These are phyloP conservation scores for Grallaria varia DNA, from an alignment of 2,113 vertebrate species.

Conservation along the genomic window DNA sequence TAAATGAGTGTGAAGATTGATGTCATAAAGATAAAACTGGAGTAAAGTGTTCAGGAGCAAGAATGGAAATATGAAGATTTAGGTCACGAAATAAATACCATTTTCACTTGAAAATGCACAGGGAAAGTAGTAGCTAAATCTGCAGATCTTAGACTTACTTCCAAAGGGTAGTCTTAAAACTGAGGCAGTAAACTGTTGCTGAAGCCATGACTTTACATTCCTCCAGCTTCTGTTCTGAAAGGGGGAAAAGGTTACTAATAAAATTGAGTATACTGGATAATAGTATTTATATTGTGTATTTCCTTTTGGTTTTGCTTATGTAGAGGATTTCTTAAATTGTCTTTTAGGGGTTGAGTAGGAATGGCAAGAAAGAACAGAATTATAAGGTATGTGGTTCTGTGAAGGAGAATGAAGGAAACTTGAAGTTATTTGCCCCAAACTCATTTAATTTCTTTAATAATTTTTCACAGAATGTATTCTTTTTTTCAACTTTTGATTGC, in stretches of 20 bases:
- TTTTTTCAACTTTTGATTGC: neutral
- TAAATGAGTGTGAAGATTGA: neutral
- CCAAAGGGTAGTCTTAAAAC: neutral
- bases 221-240: neutral
- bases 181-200: neutral
- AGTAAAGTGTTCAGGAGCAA: neutral
- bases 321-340: neutral
- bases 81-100: neutral
- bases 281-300: neutral
- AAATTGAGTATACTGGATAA: neutral
- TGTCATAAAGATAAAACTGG: neutral
- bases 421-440: neutral
- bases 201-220: neutral
- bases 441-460: neutral
- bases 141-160: neutral
- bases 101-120: neutral
- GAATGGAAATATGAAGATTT: neutral
- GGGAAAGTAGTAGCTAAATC: neutral
- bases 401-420: neutral
- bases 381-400: rapidly evolving
- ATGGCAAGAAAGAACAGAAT: neutral
- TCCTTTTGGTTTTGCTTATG: neutral
- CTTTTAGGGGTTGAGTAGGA: neutral
- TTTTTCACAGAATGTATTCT: neutral
- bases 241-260: neutral